Evolutionary conservation across 2,797 vertebrate genomes (phyloP).

Genomic region (Enoplosus armatus): DNA sequence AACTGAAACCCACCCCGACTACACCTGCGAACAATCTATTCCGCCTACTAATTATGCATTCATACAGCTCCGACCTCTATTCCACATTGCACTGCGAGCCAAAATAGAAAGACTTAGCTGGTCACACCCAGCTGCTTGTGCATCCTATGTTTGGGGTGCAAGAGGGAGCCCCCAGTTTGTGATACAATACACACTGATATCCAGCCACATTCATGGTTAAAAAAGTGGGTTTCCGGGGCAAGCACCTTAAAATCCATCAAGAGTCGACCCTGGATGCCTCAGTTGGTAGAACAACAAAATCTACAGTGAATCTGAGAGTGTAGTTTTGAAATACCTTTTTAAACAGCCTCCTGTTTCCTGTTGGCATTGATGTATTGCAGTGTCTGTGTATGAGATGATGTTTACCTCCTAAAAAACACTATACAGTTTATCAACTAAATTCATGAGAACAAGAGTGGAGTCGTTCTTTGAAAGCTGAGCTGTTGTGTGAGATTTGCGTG

Average conservation of each 20-base stretch:
- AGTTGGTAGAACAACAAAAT: background rate
- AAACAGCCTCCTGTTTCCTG: constrained; percentile 5
- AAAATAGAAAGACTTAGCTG: too few relatives aligned
- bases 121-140: too few relatives aligned
- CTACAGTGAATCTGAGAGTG: constrained; percentile 1
- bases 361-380: constrained; percentile 22
- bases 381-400: constrained; percentile 21
- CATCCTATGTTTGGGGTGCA: too few relatives aligned
- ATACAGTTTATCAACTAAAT: constrained; percentile 14
- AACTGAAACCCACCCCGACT: constrained; percentile 29
- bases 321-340: constrained; percentile 11
- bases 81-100: too few relatives aligned
- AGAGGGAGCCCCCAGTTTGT: background rate
- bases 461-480: background rate
- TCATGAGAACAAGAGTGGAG: background rate
- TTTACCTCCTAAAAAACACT: constrained; percentile 15
- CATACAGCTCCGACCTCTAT: constrained; percentile 18
- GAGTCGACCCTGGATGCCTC: background rate
- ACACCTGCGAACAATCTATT: constrained; percentile 42
- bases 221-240: constrained; percentile 31
- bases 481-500: background rate
- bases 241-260: constrained; percentile 48
- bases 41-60: constrained; percentile 22
- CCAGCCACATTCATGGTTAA: background rate
- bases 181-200: constrained; percentile 18